phyloP scores from a whole-genome alignment of 1,140 invertebrate species.

The Gonatopus flavifemur region DNA sequence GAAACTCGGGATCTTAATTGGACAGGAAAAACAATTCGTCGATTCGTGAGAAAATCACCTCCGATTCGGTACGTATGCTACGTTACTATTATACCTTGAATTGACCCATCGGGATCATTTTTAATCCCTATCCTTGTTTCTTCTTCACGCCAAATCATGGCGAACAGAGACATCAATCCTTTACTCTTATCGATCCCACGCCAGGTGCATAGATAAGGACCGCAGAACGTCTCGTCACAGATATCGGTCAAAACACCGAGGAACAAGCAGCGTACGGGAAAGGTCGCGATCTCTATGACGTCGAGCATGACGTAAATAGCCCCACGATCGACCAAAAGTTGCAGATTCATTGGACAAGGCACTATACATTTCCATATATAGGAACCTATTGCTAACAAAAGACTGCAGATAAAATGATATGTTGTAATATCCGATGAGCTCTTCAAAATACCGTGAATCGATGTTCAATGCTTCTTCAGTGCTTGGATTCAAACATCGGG shows the following conservation, averaged over 20 bases:
- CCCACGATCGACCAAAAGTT: constrained; percentile 25
- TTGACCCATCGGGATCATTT: constrained; percentile 23
- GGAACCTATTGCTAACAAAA: constrained; percentile 32
- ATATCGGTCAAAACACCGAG: constrained; percentile 37
- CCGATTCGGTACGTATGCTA: too few species aligned
- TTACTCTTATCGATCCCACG: constrained; percentile 30
- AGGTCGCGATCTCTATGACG: constrained; percentile 23
- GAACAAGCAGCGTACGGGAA: constrained; percentile 31
- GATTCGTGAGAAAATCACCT: too few species aligned
- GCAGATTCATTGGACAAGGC: constrained; percentile 12
- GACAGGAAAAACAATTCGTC: neutral
- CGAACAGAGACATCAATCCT: constrained; percentile 35
- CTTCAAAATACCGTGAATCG: constrained; percentile 44
- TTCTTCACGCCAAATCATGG: constrained; percentile 41
- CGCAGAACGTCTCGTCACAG: constrained; percentile 21
- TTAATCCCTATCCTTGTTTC: constrained; percentile 30
- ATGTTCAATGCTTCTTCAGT: constrained; percentile 32
- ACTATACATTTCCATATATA: constrained; percentile 40
- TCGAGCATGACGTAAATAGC: constrained; percentile 31
- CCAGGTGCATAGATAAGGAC: constrained; percentile 41
- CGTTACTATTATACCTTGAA: constrained; percentile 24
- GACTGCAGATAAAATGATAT: constrained; percentile 18
- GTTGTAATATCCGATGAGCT: too few species aligned
- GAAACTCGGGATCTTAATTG: constrained; percentile 35
- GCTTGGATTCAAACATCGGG: constrained; percentile 23